Evolutionary conservation across 1,140 invertebrate genomes (phyloP).

Genomic region (Octopus bimaculoides): DNA sequence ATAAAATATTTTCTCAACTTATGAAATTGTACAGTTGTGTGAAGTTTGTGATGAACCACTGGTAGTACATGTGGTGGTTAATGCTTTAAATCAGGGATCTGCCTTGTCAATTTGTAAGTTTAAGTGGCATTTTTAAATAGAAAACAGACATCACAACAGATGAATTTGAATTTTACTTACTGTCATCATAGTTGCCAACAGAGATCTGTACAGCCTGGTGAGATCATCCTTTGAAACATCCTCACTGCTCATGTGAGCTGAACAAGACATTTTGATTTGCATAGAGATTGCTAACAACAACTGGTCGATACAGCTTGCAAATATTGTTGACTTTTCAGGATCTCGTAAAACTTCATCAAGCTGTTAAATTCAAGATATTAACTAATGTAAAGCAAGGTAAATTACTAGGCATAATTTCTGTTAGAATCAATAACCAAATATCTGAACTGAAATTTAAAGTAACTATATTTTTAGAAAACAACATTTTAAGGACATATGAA

Average conservation of each 20-base stretch:
- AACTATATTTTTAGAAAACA: no score
- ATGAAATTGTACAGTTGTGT: no score
- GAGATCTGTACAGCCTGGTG: conserved; percentile 58
- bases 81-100: no score
- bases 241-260: conserved; percentile 58
- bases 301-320: conserved; percentile 68
- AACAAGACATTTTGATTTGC: conserved; percentile 67
- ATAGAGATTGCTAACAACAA: conserved; percentile 69
- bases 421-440: no score
- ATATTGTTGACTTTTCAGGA: conserved; percentile 46
- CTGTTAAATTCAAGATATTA: conserved; percentile 27
- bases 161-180: conserved; percentile 53
- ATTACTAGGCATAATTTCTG: no score
- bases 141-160: neutral
- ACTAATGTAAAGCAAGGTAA: no score
- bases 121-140: neutral
- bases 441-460: no score
- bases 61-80: no score
- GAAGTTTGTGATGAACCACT: no score
- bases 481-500: no score
- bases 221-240: conserved; percentile 56
- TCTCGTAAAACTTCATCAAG: conserved; percentile 58
- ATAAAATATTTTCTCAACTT: no score
- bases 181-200: conserved; percentile 67
- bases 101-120: no score